Evolutionary conservation across 35 echinoderm and acorn worm species (phyloP), one percentile per base, ranked within the genome.

Genomic region (Anneissia japonica): DNA sequence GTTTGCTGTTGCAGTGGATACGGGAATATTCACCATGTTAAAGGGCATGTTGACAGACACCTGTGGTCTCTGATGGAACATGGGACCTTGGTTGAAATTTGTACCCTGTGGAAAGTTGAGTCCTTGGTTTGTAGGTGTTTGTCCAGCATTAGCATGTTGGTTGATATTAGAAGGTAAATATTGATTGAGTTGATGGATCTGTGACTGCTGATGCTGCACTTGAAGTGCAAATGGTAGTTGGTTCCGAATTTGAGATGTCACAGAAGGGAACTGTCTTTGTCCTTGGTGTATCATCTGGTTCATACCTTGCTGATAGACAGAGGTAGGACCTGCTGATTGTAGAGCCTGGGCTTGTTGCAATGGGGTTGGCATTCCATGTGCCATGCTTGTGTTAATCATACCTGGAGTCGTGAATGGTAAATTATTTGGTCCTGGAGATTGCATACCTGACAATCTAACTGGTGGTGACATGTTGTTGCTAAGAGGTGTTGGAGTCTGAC

Each of bases 181-280:
- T 10, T 81, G 79, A 37, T 81, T 29, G 10, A 38, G 79, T 34
- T 79, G 77, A 6, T 79, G 1, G 16, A 34, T 31, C 40, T 81
- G 79, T 39, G 35, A 26, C 79, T 81, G 79, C 79, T 81, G 79
- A 16, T 81, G 79, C 35, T 81, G 79, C n/a, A 5, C 4, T 40
- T 81, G 79, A 30, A 38, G 79, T 21, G 7, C 35, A 30, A 38
- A 39, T 30, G 35, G 79, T 14, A 81, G 79, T 26, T 81, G 79
- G 23, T 38, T 35, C 5, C 51, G 11, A 64, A 64, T 64, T 64
- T 64, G 51, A 64, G 51, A 2, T 64, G 51, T 23, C 1, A 23
- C 9, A 11, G 51, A 19, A 64, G 21, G 51, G 19, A 64, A 64
- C 19, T 64, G 51, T 64, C 51, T 64, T 64, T 64, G 51, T 9